These are phyloP conservation scores for Chelon auratus DNA, from an alignment of 2,797 vertebrate species.

Conservation along the genomic window DNA sequence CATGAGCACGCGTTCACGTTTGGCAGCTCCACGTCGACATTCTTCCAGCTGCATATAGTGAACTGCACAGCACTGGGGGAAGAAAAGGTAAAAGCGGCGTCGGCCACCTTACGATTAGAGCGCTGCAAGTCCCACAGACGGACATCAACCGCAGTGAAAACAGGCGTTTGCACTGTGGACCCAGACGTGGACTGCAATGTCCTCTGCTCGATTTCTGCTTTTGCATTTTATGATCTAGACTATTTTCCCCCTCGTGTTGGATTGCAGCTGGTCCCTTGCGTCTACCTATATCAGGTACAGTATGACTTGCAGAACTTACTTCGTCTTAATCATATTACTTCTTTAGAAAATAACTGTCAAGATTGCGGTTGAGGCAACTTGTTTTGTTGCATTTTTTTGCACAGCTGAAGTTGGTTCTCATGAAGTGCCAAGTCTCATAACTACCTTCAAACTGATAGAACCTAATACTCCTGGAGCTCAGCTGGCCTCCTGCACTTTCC, in stretches of 20 bases:
- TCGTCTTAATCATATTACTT: constrained; percentile 22
- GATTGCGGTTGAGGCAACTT: constrained; percentile 7
- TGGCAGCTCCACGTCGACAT: constrained; percentile 93
- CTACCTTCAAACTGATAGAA: constrained; percentile 56
- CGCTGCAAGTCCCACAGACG: constrained; percentile 72
- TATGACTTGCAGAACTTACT: constrained; percentile 77
- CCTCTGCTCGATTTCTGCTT: constrained; percentile 61
- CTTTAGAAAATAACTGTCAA: constrained; percentile 6
- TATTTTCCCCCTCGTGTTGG: constrained; percentile 79
- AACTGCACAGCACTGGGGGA: constrained; percentile 77
- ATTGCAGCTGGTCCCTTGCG: constrained; percentile 80
- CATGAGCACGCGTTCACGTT: constrained; percentile 88
- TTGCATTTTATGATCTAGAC: constrained; percentile 69
- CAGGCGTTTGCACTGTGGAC: constrained; percentile 56
- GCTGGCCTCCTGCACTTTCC: constrained; percentile 51
- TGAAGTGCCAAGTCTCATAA: constrained; percentile 60
- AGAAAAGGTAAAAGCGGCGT: constrained; percentile 76
- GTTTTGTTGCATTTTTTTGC: constrained; percentile 38
- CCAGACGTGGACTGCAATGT: constrained; percentile 52
- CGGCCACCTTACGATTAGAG: constrained; percentile 74
- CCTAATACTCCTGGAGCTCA: constrained; percentile 38
- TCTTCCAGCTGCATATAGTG: constrained; percentile 89
- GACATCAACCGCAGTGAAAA: constrained; percentile 65
- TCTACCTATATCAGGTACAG: constrained; percentile 85
- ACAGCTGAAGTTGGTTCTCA: constrained; percentile 57